Base-by-base conservation (phyloP, 2,113 vertebrate species). In the Calyptommatus sinebrachiatus region DNA sequence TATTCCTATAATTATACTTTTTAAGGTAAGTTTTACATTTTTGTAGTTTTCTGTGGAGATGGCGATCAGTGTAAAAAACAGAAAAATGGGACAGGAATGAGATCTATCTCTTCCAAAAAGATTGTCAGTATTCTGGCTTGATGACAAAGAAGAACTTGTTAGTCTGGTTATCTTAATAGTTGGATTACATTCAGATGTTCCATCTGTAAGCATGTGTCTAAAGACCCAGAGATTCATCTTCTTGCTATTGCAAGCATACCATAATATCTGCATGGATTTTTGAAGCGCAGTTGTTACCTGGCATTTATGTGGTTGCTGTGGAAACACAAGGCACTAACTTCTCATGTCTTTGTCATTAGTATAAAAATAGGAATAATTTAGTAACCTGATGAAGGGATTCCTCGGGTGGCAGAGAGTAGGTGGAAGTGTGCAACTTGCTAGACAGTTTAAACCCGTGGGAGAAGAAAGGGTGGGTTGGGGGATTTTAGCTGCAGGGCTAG, bases 311-410 rank as follows among this genome's bases (percentile, higher is more conserved):
- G 77, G 94, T 95, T 95, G 93, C 94, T 91, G 91, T 94, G 92
- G 93, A 77, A 88, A 95, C 89, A 2, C 79, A 91, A 94, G 92
- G 94, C 91, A 92, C 91, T 92, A 92, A 93, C 92, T 94, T 95
- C 90, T 90, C 90, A 87, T 63, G 0, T 1, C 20, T 87, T 91
- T 91, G 89, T 85, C 83, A 85, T 87, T 83, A 86, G 88, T 87
- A 91, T 92, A 91, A 91, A 66, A 93, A 93, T 88, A 89, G 73
- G 84, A 92, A 93, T 90, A 87, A 62, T 92, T 88, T 68, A 84
- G 91, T 78, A 86, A 88, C 74, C 0, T 84, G 72, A 75, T 92
- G 90, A 88, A 85, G 89, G 86, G 83, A 79, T 90, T 83, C 86
- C 85, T 80, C 79, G 71, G 83, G 85, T 80, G 50, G 81, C 61